Conservation (phyloP, 2,888 invertebrate genomes). For the Agonopterix alstromeriana region DNA sequence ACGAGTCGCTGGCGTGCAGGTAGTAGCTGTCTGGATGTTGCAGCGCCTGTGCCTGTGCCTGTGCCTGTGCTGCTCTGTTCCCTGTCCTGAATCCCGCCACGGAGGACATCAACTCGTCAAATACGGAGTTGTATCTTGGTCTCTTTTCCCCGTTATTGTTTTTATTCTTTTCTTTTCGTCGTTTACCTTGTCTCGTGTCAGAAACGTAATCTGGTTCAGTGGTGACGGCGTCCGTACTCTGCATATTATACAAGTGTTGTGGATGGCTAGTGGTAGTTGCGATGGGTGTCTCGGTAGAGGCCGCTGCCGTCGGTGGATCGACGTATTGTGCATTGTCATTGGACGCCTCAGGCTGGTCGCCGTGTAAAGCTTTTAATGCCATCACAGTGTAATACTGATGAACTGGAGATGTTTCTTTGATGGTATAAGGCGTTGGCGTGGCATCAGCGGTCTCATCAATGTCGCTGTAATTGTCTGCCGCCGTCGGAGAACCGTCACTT, state of each 20-base stretch:
- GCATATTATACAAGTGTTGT: slow-evolving; percentile 2
- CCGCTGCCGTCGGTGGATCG: slow-evolving; percentile 42
- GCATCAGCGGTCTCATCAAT: slow-evolving; percentile 34
- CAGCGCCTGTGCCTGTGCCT: neutral
- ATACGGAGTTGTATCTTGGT: slow-evolving; percentile 4
- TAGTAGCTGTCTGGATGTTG: slow-evolving; percentile 11
- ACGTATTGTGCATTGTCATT: slow-evolving; percentile 57
- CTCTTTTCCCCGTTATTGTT: slow-evolving; percentile 1
- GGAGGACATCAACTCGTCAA: slow-evolving; percentile 11
- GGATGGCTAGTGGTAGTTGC: slow-evolving; percentile 28
- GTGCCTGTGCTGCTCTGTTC: neutral
- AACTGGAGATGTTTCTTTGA: slow-evolving; percentile 48
- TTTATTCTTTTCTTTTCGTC: slow-evolving; percentile 6
- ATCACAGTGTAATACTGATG: slow-evolving; percentile 56
- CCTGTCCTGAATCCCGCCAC: slow-evolving; percentile 8
- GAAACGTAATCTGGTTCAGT: slow-evolving; percentile 3
- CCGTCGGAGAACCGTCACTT: slow-evolving; percentile 34
- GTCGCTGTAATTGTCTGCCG: slow-evolving; percentile 35
- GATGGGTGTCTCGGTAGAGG: slow-evolving; percentile 22
- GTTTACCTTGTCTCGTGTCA: slow-evolving; percentile 4
- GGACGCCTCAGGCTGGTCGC: slow-evolving; percentile 53
- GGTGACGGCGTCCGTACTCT: slow-evolving; percentile 5
- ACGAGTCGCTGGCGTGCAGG: slow-evolving; percentile 20
- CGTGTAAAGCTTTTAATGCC: slow-evolving; percentile 50
- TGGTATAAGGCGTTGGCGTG: slow-evolving; percentile 42